These are phyloP conservation scores for Chlamydotis undulata DNA, from an alignment of 2,113 vertebrate species.

Conservation along the genomic window DNA sequence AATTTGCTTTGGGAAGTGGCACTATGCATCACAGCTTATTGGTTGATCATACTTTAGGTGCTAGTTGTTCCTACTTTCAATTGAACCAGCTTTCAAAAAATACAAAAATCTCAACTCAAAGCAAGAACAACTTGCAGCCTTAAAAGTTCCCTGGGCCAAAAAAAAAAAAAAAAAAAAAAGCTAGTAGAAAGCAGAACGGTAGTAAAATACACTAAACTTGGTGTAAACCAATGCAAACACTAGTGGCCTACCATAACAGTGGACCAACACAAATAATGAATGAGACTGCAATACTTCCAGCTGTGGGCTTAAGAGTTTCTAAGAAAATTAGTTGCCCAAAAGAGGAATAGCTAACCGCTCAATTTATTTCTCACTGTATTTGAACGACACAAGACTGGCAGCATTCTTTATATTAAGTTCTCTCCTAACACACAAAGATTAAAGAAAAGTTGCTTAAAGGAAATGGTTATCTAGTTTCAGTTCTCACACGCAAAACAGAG, in stretches of 20 bases:
- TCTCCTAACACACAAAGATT: neutral
- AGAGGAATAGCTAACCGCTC: neutral
- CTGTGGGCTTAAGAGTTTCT: neutral
- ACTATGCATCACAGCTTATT: neutral
- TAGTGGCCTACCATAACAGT: neutral
- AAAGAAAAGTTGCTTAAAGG: neutral
- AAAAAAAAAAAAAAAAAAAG: neutral
- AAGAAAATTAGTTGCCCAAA: neutral
- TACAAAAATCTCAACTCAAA: neutral
- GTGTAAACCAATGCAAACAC: neutral
- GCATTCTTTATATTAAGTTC: neutral
- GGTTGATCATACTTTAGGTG: neutral
- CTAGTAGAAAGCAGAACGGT: neutral
- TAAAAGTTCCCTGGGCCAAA: neutral
- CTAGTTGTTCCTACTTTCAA: neutral
- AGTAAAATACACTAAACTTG: neutral
- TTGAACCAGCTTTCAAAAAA: neutral
- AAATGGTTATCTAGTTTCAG: neutral
- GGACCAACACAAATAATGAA: neutral
- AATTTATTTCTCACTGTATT: neutral
- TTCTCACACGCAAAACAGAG: neutral
- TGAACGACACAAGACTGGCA: neutral
- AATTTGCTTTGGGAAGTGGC: neutral
- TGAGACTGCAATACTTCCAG: neutral
- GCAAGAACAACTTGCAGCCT: neutral